These are phyloP conservation scores for Allolobophora icterica DNA, from an alignment of 2,888 invertebrate genomes.

Conservation along the genomic window DNA sequence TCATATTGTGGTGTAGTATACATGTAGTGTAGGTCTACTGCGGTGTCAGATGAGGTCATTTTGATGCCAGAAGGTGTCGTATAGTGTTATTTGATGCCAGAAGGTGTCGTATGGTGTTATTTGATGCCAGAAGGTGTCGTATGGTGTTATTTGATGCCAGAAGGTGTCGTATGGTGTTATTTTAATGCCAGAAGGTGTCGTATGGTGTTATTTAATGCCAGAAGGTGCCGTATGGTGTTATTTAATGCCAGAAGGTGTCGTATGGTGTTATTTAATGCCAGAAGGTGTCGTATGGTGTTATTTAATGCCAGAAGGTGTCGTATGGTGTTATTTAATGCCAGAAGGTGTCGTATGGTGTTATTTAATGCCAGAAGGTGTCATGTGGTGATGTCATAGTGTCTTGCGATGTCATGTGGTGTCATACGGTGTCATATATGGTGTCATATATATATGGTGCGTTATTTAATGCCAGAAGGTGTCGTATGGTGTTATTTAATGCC, in stretches of 20 bases:
- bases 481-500: not conserved
- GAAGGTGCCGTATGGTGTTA: not conserved
- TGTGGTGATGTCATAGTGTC: not conserved
- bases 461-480: not conserved
- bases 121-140: not conserved
- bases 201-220: not conserved
- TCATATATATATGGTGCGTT: no score
- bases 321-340: no score
- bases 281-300: no score
- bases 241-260: not conserved
- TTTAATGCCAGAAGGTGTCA: no score
- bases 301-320: not conserved
- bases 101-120: no score
- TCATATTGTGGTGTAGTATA: no score
- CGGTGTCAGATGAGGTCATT: not conserved
- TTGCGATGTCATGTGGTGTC: not conserved
- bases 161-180: no score
- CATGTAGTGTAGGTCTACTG: no score
- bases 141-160: no score
- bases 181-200: not conserved
- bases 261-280: not conserved
- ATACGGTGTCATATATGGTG: not conserved
- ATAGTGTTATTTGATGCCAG: not conserved
- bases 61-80: not conserved
- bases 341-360: no score